phyloP scores from a whole-genome alignment of 2,797 vertebrate genomes.

The Nannoperca obscura region DNA sequence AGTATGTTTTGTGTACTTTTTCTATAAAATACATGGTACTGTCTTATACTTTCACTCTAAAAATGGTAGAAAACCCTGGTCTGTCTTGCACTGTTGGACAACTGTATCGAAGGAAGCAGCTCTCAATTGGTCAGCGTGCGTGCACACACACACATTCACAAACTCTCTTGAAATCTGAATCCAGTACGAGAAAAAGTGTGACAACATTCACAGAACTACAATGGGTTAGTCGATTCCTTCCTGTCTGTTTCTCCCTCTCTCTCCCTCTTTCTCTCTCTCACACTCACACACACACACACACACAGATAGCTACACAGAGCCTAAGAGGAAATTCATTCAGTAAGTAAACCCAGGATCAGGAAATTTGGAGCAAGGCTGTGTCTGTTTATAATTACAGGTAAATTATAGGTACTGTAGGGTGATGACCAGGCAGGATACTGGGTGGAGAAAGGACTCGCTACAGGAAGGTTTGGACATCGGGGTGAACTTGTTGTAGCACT shows the following conservation, averaged over 20 bases:
- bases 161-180: slow-evolving; percentile 31
- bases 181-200: slow-evolving; percentile 31
- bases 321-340: slow-evolving; percentile 34
- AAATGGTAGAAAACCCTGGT: slow-evolving; percentile 82
- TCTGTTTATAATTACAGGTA: slow-evolving; percentile 48
- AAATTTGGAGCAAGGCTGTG: slow-evolving; percentile 41
- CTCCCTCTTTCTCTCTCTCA: neutral
- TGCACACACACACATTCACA: neutral
- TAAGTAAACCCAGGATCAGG: slow-evolving; percentile 33
- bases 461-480: neutral
- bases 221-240: neutral
- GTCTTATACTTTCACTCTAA: slow-evolving; percentile 71
- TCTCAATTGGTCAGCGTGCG: neutral
- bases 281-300: neutral
- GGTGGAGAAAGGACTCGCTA: slow-evolving; percentile 22
- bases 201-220: slow-evolving; percentile 48
- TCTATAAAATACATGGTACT: slow-evolving; percentile 73
- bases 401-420: slow-evolving; percentile 35
- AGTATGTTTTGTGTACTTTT: slow-evolving; percentile 63
- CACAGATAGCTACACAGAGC: slow-evolving; percentile 32
- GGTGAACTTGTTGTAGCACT: slow-evolving; percentile 13
- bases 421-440: slow-evolving; percentile 22
- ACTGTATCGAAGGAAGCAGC: slow-evolving; percentile 62
- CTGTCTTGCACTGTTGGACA: slow-evolving; percentile 55
- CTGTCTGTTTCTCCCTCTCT: neutral